phyloP scores from a whole-genome alignment of 2,113 vertebrate species.

The Vidua chalybeata region DNA sequence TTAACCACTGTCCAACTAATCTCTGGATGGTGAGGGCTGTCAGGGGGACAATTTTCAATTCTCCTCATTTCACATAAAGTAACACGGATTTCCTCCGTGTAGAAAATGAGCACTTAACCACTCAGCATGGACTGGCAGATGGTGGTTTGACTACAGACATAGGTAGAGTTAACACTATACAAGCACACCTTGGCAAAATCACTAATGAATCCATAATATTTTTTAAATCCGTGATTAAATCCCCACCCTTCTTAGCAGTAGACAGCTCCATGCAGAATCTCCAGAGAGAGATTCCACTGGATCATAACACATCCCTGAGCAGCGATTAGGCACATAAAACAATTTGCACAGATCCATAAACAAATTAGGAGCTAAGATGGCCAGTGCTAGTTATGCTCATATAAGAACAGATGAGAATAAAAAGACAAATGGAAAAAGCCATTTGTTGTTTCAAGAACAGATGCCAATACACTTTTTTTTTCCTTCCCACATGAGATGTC shows the following conservation, averaged over 20 bases:
- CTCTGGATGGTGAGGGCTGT: neutral
- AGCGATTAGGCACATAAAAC: neutral
- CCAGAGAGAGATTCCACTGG: neutral
- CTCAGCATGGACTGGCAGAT: neutral
- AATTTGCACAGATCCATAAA: neutral
- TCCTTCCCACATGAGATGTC: neutral
- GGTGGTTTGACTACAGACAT: neutral
- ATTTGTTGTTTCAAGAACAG: neutral
- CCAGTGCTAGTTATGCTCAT: neutral
- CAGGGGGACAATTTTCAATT: neutral
- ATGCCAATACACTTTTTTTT: neutral
- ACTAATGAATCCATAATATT: neutral
- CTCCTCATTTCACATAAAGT: neutral
- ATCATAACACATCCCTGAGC: neutral
- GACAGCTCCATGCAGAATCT: neutral
- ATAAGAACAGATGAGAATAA: neutral
- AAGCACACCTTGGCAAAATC: neutral
- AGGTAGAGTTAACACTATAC: rapidly evolving
- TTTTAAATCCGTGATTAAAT: neutral
- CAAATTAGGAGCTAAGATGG: neutral
- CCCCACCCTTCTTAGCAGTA: neutral
- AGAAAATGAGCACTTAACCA: neutral
- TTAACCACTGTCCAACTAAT: neutral
- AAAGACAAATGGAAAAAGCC: neutral
- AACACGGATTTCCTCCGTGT: neutral